These are phyloP conservation scores for Chrysogorgia sp. DNA, from an alignment of 92 coral and sea anemone species.

Conservation along the genomic window DNA sequence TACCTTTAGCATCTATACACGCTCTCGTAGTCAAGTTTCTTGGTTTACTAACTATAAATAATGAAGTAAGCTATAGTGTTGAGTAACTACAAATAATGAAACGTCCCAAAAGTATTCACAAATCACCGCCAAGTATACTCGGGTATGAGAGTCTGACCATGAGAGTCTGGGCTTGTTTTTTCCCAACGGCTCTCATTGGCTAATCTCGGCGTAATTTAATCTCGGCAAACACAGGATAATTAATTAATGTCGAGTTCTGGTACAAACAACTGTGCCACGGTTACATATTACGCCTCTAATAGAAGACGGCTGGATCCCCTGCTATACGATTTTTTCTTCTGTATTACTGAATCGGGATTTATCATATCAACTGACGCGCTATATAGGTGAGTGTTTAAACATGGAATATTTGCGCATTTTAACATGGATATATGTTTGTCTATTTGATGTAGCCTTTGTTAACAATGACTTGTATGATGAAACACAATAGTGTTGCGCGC, in stretches of 20 bases:
- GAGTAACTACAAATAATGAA: too few relatives aligned
- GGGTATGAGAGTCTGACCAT: too few relatives aligned
- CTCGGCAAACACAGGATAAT: background rate
- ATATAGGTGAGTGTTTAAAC: background rate
- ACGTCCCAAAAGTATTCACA: too few relatives aligned
- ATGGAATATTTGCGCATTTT: background rate
- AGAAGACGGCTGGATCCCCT: background rate
- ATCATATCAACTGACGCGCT: background rate
- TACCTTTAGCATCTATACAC: too few relatives aligned
- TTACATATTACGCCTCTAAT: background rate
- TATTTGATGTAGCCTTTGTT: slow-evolving; percentile 20
- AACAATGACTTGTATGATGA: background rate
- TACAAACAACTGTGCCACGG: background rate
- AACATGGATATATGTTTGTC: slow-evolving; percentile 21
- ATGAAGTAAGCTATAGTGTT: too few relatives aligned
- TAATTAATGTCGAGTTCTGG: background rate
- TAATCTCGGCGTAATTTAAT: background rate
- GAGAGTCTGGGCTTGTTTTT: background rate
- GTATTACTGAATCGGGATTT: background rate
- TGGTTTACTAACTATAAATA: too few relatives aligned
- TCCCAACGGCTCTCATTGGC: background rate
- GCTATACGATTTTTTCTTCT: background rate
- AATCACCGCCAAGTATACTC: too few relatives aligned
- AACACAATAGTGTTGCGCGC: slow-evolving; percentile 27
- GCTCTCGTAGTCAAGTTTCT: too few relatives aligned